phyloP scores from a whole-genome alignment of 35 echinoderm and acorn worm genomes.

The Apostichopus californicus region DNA sequence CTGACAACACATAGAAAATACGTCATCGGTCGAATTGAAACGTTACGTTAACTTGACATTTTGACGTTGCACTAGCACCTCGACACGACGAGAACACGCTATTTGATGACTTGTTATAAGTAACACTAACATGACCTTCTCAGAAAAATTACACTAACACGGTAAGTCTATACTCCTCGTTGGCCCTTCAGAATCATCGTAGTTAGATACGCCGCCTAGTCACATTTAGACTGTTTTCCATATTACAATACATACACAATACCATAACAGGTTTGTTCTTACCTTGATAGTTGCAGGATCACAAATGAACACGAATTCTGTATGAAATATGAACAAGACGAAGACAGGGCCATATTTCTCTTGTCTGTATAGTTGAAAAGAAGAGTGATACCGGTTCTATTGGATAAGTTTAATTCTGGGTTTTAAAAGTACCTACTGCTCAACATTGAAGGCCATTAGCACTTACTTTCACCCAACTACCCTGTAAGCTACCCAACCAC shows the following conservation, averaged over 20 bases:
- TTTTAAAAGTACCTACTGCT: too few species aligned
- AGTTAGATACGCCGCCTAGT: background rate
- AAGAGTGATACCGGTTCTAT: too few species aligned
- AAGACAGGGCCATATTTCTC: slow-evolving; percentile 28
- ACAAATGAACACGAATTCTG: background rate
- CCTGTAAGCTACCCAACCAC: too few species aligned
- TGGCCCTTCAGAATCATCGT: background rate
- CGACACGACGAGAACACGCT: background rate
- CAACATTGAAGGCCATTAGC: too few species aligned
- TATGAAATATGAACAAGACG: background rate
- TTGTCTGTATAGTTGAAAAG: background rate
- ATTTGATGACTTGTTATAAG: background rate
- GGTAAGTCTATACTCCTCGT: background rate
- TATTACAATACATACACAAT: background rate
- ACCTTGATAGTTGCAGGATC: slow-evolving; percentile 33
- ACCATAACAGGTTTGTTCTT: background rate
- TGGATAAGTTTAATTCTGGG: too few species aligned
- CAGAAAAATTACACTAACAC: background rate
- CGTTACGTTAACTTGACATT: too few species aligned
- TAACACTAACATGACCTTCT: background rate
- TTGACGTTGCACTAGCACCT: too few species aligned
- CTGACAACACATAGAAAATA: too few species aligned
- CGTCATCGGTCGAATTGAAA: too few species aligned
- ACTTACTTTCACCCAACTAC: too few species aligned
- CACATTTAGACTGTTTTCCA: background rate